Conservation (phyloP, 2,797 vertebrate genomes). For the Pelodytes ibericus region DNA sequence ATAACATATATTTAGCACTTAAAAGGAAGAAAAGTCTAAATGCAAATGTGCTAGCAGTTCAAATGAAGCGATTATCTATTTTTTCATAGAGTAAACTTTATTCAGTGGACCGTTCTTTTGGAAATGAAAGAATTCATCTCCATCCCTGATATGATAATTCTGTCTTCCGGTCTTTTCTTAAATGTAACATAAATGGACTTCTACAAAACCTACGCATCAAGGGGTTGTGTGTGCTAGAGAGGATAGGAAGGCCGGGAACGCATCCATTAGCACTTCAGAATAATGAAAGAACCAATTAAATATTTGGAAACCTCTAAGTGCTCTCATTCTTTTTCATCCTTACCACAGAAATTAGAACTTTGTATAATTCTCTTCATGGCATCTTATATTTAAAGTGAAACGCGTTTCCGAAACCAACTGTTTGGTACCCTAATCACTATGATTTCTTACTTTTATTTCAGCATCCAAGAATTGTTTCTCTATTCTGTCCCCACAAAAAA, state of each 20-base stretch:
- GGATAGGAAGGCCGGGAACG: slow-evolving; percentile 30
- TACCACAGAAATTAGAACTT: slow-evolving; percentile 17
- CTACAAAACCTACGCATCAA: slow-evolving; percentile 27
- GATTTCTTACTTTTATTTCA: too few relatives aligned
- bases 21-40: slow-evolving; percentile 18
- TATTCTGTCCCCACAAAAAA: too few relatives aligned
- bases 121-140: slow-evolving; percentile 34
- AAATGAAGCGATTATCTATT: slow-evolving; percentile 23
- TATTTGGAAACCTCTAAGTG: slow-evolving; percentile 25
- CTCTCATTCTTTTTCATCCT: not conserved
- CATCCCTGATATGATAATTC: slow-evolving; percentile 38
- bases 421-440: too few relatives aligned
- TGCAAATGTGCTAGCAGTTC: slow-evolving; percentile 27
- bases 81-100: not conserved
- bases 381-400: not conserved
- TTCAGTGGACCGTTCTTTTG: slow-evolving; percentile 13
- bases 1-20: slow-evolving; percentile 23
- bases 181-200: slow-evolving; percentile 36
- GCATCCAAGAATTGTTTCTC: too few relatives aligned
- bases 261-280: slow-evolving; percentile 33
- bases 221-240: slow-evolving; percentile 20
- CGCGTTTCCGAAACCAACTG: not conserved
- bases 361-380: not conserved
- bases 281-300: slow-evolving; percentile 44
- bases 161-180: slow-evolving; percentile 8